Conservation (phyloP, 1,140 invertebrate genomes). For the Eubasilissa regina region DNA sequence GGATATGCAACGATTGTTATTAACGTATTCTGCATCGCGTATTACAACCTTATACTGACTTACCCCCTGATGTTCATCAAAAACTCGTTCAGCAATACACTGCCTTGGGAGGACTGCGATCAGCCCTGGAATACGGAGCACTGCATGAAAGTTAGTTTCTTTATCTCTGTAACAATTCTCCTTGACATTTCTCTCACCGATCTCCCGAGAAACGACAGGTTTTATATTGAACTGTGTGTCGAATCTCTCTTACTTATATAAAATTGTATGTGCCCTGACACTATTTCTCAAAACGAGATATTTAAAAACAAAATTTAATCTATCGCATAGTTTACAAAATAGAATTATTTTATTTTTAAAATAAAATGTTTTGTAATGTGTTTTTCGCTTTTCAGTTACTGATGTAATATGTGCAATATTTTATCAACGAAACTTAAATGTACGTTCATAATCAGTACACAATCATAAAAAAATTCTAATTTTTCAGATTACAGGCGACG, state of each 20-base stretch:
- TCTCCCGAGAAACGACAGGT: background rate
- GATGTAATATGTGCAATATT: no score
- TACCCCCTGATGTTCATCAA: conserved; percentile 91
- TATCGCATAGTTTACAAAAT: no score
- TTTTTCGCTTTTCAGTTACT: no score
- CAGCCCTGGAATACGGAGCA: conserved; percentile 90
- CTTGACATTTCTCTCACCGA: background rate
- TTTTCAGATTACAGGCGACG: conserved; percentile 62
- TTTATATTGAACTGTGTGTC: no score
- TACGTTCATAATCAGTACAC: no score
- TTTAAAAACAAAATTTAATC: no score
- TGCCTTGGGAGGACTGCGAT: conserved; percentile 91
- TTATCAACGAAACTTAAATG: no score
- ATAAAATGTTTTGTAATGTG: no score
- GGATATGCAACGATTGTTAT: conserved; percentile 89
- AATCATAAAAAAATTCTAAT: background rate
- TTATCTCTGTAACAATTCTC: background rate
- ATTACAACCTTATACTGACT: conserved; percentile 94
- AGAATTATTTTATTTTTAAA: no score
- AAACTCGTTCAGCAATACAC: conserved; percentile 77
- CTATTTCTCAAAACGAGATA: no score
- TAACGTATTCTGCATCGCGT: conserved; percentile 91
- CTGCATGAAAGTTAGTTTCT: conserved; percentile 75
- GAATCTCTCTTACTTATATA: no score
- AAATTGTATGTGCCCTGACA: no score